Evolutionary conservation across 2,888 invertebrate genomes (phyloP), one percentile per base, ranked within the genome.

Genomic region (Spatulosminthurus flaviceps): DNA sequence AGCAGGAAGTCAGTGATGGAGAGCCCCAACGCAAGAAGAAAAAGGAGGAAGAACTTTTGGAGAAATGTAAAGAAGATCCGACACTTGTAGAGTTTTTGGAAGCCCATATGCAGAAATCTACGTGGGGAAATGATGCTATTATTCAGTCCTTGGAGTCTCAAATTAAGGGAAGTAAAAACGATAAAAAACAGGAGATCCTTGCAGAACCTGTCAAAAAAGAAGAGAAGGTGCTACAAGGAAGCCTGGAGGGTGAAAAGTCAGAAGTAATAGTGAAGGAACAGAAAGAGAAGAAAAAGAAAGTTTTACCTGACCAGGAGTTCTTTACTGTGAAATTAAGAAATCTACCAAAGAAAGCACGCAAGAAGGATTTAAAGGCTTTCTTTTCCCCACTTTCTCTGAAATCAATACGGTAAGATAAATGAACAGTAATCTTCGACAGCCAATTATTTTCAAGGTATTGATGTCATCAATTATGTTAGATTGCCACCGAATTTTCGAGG

Each of bases 31-130:
- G 72, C 88, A 89, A 86, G 86, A 87, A 82, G 85, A 84, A 83
- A 77, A 89, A 89, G 60, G 92, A 92, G 88, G 90, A 91, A 83
- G 92, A 92, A 86, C 89, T 93, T 76, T 87, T 94, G 13, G 90
- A 91, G 86, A 92, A 92, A 91, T 93, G 94, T 86, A 93, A 93
- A 89, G 92, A 94, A 88, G 96, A 97, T 89, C 94, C 95, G 29
- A 89, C 94, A 72, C 97, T 98, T 89, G 89, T 91, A 82, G 96
- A 97, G 87, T 98, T 96, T 87, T 89, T 97, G 87, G 92, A 94
- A 88, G 92, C 92, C n/a, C 95, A 96, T 87, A 90, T 92, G 70
- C 91, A 91, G 81, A 79, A 86, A 28, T 81, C 81, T 7, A 79
- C 80, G 1, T 85, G 85, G 85, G 84, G 83, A 24, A 85, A 85